Evolutionary conservation across 2,888 invertebrate genomes (phyloP).

Genomic region (Heliconius aoede): DNA sequence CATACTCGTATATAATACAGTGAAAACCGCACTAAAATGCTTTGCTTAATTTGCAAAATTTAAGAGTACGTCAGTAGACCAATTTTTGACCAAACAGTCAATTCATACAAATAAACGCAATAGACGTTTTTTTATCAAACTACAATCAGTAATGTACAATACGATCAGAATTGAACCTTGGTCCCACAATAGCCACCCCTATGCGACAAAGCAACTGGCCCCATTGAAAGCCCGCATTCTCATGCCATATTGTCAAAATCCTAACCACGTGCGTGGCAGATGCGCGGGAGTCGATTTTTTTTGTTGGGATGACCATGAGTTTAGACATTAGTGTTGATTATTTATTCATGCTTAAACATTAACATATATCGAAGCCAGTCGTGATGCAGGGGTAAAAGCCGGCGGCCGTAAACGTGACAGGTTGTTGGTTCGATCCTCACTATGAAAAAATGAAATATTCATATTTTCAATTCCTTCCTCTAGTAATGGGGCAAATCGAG

Average conservation of each 20-base stretch:
- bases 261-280: slow-evolving; percentile 72
- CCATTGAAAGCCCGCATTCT: slow-evolving; percentile 52
- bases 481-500: no score
- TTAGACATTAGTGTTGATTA: not conserved
- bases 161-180: slow-evolving; percentile 27
- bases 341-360: no score
- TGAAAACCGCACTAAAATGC: not conserved
- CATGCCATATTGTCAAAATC: slow-evolving; percentile 58
- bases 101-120: slow-evolving; percentile 2
- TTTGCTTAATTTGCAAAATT: not conserved
- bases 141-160: slow-evolving; percentile 18
- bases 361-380: no score
- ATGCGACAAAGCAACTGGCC: slow-evolving; percentile 45
- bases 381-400: no score
- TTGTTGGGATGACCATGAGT: slow-evolving; percentile 37
- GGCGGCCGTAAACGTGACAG: no score
- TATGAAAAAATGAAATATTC: no score
- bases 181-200: slow-evolving; percentile 40
- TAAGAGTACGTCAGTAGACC: not conserved
- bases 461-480: no score
- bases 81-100: not conserved
- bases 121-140: slow-evolving; percentile 1
- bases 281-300: slow-evolving; percentile 56
- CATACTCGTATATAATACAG: no score
- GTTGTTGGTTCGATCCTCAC: no score